Evolutionary conservation across 2,888 invertebrate genomes (phyloP).

Genomic region (Creontiades dilutus): DNA sequence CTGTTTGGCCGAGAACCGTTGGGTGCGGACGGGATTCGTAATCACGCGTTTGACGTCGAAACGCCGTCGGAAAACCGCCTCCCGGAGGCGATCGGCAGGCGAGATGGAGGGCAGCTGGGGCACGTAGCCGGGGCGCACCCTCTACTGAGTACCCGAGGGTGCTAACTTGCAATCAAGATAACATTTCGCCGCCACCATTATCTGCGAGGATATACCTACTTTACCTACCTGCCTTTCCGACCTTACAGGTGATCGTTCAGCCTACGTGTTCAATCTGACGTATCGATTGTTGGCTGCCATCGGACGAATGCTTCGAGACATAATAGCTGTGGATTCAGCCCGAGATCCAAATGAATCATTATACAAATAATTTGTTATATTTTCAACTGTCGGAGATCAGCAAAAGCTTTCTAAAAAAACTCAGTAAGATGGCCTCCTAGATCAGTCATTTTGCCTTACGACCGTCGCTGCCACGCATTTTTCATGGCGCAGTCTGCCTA

Average conservation of each 20-base stretch:
- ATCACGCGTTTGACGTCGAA: background rate
- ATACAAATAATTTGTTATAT: no score
- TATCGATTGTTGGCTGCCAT: background rate
- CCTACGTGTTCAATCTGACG: background rate
- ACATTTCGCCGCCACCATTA: background rate
- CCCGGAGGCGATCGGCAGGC: background rate
- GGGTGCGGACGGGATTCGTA: background rate
- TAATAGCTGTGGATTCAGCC: no score
- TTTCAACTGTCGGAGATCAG: no score
- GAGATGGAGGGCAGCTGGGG: constrained; percentile 8
- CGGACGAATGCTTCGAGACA: no score
- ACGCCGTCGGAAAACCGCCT: background rate
- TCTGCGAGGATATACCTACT: background rate
- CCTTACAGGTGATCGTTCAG: background rate
- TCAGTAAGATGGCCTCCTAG: no score
- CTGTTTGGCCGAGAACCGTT: constrained; percentile 32
- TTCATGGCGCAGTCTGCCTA: no score
- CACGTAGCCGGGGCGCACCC: constrained; percentile 6
- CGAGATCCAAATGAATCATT: no score
- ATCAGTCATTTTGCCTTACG: no score
- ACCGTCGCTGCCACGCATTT: no score
- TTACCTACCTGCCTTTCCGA: background rate
- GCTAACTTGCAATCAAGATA: constrained; percentile 42
- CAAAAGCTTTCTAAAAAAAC: no score
- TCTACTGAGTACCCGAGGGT: constrained; percentile 10